Conservation (phyloP, 1,140 invertebrate genomes). For the Batillaria attramentaria region DNA sequence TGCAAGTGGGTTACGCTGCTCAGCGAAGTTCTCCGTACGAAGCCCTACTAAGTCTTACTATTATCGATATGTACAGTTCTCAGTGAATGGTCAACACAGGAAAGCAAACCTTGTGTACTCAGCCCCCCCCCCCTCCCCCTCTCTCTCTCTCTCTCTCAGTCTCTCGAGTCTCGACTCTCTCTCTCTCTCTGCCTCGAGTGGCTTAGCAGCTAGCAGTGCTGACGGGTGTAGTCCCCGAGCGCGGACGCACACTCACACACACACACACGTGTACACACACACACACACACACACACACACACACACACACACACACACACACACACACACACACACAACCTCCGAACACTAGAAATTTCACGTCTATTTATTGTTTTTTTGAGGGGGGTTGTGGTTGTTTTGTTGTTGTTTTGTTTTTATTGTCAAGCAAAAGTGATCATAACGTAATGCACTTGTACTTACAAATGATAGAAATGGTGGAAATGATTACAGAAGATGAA, state of each 20-base stretch:
- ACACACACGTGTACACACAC: neutral
- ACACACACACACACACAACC: neutral
- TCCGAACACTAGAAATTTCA: neutral
- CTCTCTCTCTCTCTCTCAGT: no score
- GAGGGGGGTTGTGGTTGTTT: neutral
- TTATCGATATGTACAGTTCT: no score
- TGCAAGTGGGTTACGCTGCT: no score
- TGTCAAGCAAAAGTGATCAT: neutral
- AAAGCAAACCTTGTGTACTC: no score
- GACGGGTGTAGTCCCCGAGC: neutral
- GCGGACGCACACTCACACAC: neutral
- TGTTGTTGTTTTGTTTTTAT: neutral
- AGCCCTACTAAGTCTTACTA: no score
- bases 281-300: neutral
- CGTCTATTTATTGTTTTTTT: neutral
- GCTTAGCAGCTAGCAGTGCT: neutral
- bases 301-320: conserved; percentile 2
- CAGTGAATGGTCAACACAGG: no score
- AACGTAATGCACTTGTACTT: neutral
- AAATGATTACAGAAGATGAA: neutral
- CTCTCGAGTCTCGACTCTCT: no score
- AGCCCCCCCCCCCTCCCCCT: no score
- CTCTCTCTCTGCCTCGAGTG: no score
- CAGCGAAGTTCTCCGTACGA: no score
- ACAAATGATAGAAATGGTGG: neutral